Evolutionary conservation across 2,888 invertebrate genomes (phyloP), one percentile per base, ranked within the genome.

Genomic region (Phengaris arion): DNA sequence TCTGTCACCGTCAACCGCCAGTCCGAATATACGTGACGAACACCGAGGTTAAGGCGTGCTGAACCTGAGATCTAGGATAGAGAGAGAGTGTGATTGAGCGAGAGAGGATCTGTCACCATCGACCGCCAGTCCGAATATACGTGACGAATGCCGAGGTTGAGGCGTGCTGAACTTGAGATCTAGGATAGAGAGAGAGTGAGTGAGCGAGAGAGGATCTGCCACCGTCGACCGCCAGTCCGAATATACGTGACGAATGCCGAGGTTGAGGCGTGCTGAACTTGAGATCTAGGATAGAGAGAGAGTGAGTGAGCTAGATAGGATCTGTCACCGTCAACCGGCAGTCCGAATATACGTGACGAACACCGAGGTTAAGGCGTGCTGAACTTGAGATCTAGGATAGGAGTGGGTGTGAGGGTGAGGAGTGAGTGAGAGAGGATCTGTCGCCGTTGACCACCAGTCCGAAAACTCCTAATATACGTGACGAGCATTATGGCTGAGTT

Each of bases 281-380:
- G 22, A 22, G 22, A 22, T 22, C 22, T 22, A 22, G 22, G 22
- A 22, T 22, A 57, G 57, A 22, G 22, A 22, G 22, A 22, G 22
- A 22, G 13, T 22, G 22, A 22, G 22, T 22, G 22, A 57, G 22
- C 22, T 0, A 0, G n/a, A 22, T 0, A 22, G 1, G 22, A 22
- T 22, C 22, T 22, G 22, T 22, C 22, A 22, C 22, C 22, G 22
- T 22, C 22, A 1, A 22, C 4, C 46, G 6, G 0, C 52, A 8
- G 52, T 52, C 52, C 64, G 10, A 10, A 35, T 64, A 64, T 64
- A 64, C 64, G 64, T 35, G 64, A 64, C 64, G 64, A 22, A 9
- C 35, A 2, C 6, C 12, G 64, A 64, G 35, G 64, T 12, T 35
- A 9, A 9, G 2, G 59, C 15, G 35, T 35, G 35, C 59, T 59